phyloP scores from a whole-genome alignment of 2,113 vertebrate species.

The Phoxinus phoxinus region DNA sequence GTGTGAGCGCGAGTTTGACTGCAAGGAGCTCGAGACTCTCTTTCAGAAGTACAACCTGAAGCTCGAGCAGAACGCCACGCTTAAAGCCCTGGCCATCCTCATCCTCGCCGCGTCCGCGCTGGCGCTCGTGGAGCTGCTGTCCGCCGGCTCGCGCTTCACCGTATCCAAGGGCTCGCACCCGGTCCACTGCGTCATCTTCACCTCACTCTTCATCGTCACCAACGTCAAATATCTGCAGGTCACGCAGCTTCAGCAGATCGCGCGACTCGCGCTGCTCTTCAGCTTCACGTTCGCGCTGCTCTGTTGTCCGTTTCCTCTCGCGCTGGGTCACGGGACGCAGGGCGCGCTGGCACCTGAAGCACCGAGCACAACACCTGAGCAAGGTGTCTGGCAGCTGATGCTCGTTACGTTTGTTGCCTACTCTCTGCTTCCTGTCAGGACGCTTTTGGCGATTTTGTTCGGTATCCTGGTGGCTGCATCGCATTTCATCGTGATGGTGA shows the following conservation, averaged over 20 bases:
- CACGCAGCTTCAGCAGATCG: conserved; percentile 96
- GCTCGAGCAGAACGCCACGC: conserved; percentile 94
- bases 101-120: conserved; percentile 90
- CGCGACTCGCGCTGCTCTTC: conserved; percentile 92
- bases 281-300: conserved; percentile 96
- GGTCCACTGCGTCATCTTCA: conserved; percentile 96
- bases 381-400: conserved; percentile 97
- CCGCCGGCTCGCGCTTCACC: conserved; percentile 85
- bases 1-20: conserved; percentile 91
- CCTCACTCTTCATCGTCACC: conserved; percentile 96
- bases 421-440: conserved; percentile 92
- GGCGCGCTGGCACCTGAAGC: conserved; percentile 61
- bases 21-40: conserved; percentile 93
- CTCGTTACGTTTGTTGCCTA: conserved; percentile 96
- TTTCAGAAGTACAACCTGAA: conserved; percentile 98
- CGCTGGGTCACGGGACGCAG: conserved; percentile 72
- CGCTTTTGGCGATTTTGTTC: conserved; percentile 90
- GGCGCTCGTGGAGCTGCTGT: conserved; percentile 90
- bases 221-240: conserved; percentile 96
- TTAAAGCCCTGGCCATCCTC: conserved; percentile 93
- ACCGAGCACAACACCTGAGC: conserved; percentile 82
- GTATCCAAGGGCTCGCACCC: conserved; percentile 95
- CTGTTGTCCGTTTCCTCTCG: conserved; percentile 92
- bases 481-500: conserved; percentile 91
- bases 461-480: conserved; percentile 89